phyloP scores from a whole-genome alignment of 2,888 invertebrate species.

The Ceramica pisi region DNA sequence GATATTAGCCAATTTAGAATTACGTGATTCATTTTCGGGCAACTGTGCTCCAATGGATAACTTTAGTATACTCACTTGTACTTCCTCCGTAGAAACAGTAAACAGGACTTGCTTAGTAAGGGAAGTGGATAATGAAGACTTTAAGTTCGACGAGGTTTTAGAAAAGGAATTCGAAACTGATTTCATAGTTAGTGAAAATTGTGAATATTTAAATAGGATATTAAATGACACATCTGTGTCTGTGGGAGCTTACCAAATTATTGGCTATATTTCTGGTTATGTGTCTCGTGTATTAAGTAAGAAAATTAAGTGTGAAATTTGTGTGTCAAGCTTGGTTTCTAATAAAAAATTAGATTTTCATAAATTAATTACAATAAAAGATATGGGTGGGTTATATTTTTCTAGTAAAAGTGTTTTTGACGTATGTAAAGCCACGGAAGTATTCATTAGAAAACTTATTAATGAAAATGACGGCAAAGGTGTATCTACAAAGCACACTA shows the following conservation, averaged over 20 bases:
- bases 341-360: background rate
- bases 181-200: background rate
- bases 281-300: constrained; percentile 1
- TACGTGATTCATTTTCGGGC: constrained; percentile 3
- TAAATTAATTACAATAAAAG: background rate
- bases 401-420: constrained; percentile 12
- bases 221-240: constrained; percentile 1
- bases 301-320: constrained; percentile 7
- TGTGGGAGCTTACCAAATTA: constrained; percentile 4
- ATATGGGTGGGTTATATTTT: background rate
- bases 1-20: background rate
- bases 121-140: too few relatives aligned
- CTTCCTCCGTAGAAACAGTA: too few relatives aligned
- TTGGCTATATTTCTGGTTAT: background rate
- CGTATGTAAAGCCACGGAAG: background rate
- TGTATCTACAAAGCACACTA: background rate
- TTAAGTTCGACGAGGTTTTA: too few relatives aligned
- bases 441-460: constrained; percentile 1
- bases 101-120: too few relatives aligned
- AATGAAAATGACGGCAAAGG: constrained; percentile 2
- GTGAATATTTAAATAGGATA: background rate
- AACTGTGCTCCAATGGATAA: constrained; percentile 1
- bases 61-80: too few relatives aligned
- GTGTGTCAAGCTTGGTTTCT: background rate
- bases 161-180: background rate